Evolutionary conservation across 2,797 vertebrate genomes (phyloP).

Genomic region (Silurus lanzhouensis): DNA sequence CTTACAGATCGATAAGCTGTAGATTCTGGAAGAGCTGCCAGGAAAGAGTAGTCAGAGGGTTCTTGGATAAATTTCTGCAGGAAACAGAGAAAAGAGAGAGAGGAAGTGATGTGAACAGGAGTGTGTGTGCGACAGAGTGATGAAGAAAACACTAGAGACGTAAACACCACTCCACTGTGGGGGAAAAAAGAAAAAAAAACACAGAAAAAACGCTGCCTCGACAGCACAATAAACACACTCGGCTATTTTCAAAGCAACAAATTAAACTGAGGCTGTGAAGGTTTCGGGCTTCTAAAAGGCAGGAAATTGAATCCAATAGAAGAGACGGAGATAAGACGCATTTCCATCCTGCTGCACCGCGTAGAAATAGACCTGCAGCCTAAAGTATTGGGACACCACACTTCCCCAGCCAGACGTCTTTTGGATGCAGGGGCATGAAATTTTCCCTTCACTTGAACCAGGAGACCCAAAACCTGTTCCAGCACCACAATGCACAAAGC

Average conservation of each 20-base stretch:
- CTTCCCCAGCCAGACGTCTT: no score
- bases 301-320: constrained; percentile 52
- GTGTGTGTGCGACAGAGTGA: constrained; percentile 25
- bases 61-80: constrained; percentile 85
- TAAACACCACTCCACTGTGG: constrained; percentile 26
- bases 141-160: constrained; percentile 46
- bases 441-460: no score
- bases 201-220: constrained; percentile 18
- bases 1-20: constrained; percentile 86
- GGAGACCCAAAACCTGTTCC: no score
- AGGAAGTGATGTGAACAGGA: constrained; percentile 34
- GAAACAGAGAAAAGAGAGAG: constrained; percentile 31
- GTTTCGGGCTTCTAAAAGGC: constrained; percentile 55
- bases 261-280: constrained; percentile 53
- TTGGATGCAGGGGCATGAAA: no score
- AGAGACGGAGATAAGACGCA: constrained; percentile 39
- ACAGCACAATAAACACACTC: constrained; percentile 54
- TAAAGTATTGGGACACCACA: no score
- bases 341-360: constrained; percentile 22
- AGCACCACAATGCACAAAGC: no score
- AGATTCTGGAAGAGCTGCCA: constrained; percentile 89
- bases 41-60: constrained; percentile 83
- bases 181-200: not conserved
- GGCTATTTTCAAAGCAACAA: constrained; percentile 61
- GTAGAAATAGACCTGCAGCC: no score